Base-by-base conservation (phyloP, 2,113 vertebrate genomes). In the Chitala chitala region DNA sequence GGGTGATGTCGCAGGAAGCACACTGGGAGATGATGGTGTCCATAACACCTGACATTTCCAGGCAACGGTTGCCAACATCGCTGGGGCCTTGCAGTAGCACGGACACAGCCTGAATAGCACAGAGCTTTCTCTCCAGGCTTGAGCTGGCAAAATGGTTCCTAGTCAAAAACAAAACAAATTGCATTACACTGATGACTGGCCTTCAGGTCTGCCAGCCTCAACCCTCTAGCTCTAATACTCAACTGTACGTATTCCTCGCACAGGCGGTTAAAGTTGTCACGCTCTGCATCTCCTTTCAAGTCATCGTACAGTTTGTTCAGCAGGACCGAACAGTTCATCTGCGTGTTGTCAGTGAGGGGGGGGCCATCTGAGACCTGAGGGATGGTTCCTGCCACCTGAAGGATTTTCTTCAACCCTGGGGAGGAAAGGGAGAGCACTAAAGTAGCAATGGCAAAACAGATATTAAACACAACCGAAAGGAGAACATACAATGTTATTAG, bases 51-150 rank as follows among this genome's bases (percentile, higher is more conserved):
- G 91, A 91, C 86, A 98, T 88, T 86, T 98, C 96, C 77, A 99
- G 88, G 72, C 92, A 91, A 78, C 91, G 87, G 81, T 98, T 98
- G 7, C 97, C 96, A 0, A 94, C 95, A 0, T 98, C 96, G 0
- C 92, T 92, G 0, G 97, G 96, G 10, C 96, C 97, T 87, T 98
- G 97, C 78, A 99, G 92, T 75, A 99, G 93, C 77, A 94, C 95
- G 0, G 95, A 96, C 29, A 93, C 93, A 0, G 93, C 90, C 89
- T 98, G 97, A 86, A 99, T 97, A 75, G 96, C 94, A 54, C 90
- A 90, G 20, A 99, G 91, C 87, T 95, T 95, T 55, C 90, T 90
- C 0, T 86, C 81, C 69, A 94, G 81, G 12, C 90, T 91, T 0
- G 82, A 79, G 22, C 81, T 87, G 72, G 89, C 89, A 4, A 98